Conservation (phyloP, 2,888 invertebrate species). For the Ophion ventricosus region DNA sequence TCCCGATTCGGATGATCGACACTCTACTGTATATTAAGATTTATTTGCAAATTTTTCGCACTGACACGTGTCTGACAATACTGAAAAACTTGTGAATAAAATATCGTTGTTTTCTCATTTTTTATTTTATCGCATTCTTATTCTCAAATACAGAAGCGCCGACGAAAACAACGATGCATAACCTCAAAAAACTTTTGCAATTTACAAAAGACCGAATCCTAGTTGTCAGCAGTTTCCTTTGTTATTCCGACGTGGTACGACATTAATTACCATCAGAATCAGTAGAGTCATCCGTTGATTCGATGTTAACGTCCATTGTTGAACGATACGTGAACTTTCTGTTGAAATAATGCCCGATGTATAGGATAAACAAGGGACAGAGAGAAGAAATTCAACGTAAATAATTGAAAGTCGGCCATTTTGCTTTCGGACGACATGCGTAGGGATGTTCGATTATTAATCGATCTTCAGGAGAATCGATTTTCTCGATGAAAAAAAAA, state of each 20-base stretch:
- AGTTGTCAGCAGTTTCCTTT: no score
- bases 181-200: conserved; percentile 1
- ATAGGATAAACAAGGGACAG: neutral
- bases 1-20: no score
- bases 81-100: no score
- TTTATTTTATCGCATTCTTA: neutral
- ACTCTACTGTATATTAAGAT: no score
- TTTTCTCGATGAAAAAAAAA: no score
- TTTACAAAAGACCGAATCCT: neutral
- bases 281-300: conserved; percentile 28
- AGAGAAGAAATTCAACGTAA: neutral
- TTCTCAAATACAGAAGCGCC: neutral
- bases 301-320: conserved; percentile 37
- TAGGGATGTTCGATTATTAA: no score
- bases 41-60: no score
- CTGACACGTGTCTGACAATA: no score
- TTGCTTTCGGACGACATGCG: neutral
- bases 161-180: conserved; percentile 6
- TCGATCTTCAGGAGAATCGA: no score
- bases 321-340: conserved; percentile 3
- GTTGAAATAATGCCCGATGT: neutral
- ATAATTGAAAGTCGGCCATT: neutral
- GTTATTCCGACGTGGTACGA: neutral
- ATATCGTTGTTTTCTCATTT: neutral
- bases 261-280: conserved; percentile 50